These are phyloP conservation scores for Microcebus lehilahytsara DNA, from an alignment of 2,113 vertebrate species.

Conservation along the genomic window DNA sequence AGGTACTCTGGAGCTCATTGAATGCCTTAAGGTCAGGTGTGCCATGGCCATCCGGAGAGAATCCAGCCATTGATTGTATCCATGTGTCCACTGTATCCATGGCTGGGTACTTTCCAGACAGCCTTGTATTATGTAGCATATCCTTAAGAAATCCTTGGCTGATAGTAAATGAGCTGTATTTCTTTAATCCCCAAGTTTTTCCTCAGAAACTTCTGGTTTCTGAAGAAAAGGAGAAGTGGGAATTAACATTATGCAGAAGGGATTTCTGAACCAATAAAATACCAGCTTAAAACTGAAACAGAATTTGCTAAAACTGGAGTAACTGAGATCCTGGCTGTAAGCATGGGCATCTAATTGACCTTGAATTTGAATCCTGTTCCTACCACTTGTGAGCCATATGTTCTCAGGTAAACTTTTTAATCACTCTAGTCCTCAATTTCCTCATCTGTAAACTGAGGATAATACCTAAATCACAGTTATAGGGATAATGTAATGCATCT, in stretches of 20 bases:
- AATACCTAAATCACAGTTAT: not conserved
- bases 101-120: too few relatives aligned
- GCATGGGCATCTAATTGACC: not conserved
- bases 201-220: not conserved
- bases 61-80: too few relatives aligned
- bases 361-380: not conserved
- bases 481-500: not conserved
- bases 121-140: not conserved
- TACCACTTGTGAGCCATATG: not conserved
- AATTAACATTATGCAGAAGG: not conserved
- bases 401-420: not conserved
- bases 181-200: not conserved
- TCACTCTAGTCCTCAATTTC: not conserved
- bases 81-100: too few relatives aligned
- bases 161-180: not conserved
- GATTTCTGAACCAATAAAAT: slow-evolving; percentile 16
- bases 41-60: too few relatives aligned
- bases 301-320: not conserved
- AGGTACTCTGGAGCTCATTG: not conserved
- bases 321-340: not conserved
- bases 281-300: not conserved
- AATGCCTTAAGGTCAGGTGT: not conserved
- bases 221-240: not conserved
- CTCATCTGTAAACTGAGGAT: not conserved
- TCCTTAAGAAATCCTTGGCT: not conserved